phyloP scores from a whole-genome alignment of 2,113 vertebrate species.

The Dipodomys merriami region DNA sequence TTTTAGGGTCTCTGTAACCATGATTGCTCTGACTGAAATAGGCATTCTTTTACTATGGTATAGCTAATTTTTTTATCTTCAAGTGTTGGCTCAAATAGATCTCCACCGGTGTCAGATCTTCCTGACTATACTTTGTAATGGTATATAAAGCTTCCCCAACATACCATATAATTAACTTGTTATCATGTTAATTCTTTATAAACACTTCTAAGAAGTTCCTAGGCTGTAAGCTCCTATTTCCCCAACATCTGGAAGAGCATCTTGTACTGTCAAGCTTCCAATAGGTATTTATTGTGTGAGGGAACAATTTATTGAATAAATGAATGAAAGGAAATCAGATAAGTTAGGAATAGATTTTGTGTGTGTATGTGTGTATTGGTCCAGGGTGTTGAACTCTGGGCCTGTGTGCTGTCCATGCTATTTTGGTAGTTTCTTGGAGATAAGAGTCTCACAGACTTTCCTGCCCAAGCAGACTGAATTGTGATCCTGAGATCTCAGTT shows the following conservation, averaged over 20 bases:
- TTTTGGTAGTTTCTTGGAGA: too few relatives aligned
- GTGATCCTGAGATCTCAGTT: too few relatives aligned
- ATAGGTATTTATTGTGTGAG: neutral
- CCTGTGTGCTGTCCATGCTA: too few relatives aligned
- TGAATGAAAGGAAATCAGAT: neutral
- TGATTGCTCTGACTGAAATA: neutral
- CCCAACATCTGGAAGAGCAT: neutral
- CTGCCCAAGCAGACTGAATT: too few relatives aligned
- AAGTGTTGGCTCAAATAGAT: neutral
- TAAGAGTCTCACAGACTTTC: too few relatives aligned
- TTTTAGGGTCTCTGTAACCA: neutral
- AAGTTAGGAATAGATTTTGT: neutral
- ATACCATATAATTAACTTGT: neutral
- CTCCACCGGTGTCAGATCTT: neutral
- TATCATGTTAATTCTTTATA: neutral
- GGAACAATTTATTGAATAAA: neutral
- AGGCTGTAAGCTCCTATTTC: neutral
- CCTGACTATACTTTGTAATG: neutral
- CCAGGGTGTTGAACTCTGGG: too few relatives aligned
- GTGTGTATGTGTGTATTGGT: neutral
- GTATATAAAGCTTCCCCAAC: neutral
- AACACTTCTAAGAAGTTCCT: neutral
- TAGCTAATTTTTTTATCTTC: neutral
- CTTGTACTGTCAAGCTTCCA: neutral
- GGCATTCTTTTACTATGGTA: neutral